Conservation (phyloP, 2,113 vertebrate species). For the Chloropsis hardwickii region DNA sequence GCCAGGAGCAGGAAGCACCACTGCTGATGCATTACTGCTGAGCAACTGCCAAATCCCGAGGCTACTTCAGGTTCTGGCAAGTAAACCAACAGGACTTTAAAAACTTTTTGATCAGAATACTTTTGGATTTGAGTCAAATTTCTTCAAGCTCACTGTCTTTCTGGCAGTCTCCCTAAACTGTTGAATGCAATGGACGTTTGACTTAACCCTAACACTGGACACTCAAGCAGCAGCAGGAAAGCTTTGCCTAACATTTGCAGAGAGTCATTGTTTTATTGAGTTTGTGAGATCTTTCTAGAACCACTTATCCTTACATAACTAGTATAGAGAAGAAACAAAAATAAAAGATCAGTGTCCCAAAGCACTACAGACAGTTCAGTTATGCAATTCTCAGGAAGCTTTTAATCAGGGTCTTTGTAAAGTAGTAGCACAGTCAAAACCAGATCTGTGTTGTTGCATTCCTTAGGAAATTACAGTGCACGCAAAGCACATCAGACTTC, state of each 20-base stretch:
- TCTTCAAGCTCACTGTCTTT: background rate
- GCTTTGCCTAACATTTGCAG: fast-evolving
- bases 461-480: background rate
- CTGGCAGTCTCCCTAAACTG: background rate
- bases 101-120: background rate
- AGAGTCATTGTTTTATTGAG: background rate
- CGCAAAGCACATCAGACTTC: background rate
- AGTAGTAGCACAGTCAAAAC: background rate
- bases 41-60: conserved; percentile 11
- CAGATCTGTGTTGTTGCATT: background rate
- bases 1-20: conserved; percentile 1
- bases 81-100: background rate
- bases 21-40: background rate
- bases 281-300: background rate
- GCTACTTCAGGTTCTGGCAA: conserved; percentile 39
- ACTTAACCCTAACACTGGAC: background rate
- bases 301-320: background rate
- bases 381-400: background rate
- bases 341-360: background rate
- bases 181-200: background rate
- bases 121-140: background rate
- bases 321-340: background rate
- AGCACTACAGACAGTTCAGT: background rate
- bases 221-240: background rate
- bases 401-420: background rate